phyloP scores from a whole-genome alignment of 53 echinoderm and acorn worm genomes.

The Astropecten irregularis region DNA sequence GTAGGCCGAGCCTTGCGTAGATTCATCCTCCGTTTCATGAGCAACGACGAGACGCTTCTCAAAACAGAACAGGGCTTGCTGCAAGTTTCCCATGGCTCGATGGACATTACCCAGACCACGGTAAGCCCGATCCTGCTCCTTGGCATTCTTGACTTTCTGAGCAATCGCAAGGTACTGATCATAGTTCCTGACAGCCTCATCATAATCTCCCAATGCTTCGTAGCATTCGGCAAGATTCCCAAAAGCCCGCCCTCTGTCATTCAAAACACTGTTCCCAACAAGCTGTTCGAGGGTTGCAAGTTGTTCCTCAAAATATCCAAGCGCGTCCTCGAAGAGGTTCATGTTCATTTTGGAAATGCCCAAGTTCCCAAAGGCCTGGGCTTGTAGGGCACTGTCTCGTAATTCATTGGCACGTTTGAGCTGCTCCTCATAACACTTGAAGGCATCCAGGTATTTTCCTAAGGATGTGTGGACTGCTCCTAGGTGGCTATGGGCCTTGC shows the following conservation, averaged over 20 bases:
- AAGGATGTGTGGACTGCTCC: constrained; percentile 93
- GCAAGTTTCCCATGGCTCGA: constrained; percentile 86
- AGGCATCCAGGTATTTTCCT: constrained; percentile 88
- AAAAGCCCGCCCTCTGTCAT: constrained; percentile 89
- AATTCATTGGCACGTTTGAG: constrained; percentile 85
- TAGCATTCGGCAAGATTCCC: constrained; percentile 96
- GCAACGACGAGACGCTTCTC: constrained; percentile 94
- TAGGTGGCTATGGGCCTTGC: constrained; percentile 94
- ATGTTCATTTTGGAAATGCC: constrained; percentile 99
- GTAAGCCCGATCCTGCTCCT: constrained; percentile 95
- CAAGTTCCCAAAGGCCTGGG: constrained; percentile 94
- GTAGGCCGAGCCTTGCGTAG: constrained; percentile 89
- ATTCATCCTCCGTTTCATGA: constrained; percentile 86
- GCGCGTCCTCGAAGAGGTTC: constrained; percentile 96
- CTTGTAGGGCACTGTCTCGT: constrained; percentile 81
- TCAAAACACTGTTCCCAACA: constrained; percentile 80
- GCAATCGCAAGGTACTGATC: constrained; percentile 90
- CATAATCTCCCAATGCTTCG: constrained; percentile 89
- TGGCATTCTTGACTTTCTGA: constrained; percentile 80
- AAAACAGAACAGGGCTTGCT: constrained; percentile 95
- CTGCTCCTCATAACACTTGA: constrained; percentile 98
- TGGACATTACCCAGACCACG: constrained; percentile 94
- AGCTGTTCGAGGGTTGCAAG: constrained; percentile 86
- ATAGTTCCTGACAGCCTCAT: constrained; percentile 93
- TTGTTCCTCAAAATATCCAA: constrained; percentile 97